These are phyloP conservation scores for Stictocephala bisonia DNA, from an alignment of 2,888 invertebrate species.

Conservation along the genomic window DNA sequence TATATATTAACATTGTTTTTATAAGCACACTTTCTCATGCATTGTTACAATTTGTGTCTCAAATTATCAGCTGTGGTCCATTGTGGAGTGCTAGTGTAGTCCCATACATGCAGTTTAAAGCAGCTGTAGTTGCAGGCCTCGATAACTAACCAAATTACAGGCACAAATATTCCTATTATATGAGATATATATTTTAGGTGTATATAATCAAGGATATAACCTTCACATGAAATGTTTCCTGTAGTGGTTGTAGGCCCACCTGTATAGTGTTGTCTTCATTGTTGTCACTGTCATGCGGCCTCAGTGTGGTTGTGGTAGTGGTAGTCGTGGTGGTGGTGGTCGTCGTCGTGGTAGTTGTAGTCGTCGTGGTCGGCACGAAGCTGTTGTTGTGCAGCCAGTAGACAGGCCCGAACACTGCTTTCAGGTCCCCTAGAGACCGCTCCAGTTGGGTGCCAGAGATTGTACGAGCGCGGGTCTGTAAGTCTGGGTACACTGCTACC, in stretches of 20 bases:
- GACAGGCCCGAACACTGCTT: slow-evolving; percentile 78
- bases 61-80: no score
- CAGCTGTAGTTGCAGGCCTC: no score
- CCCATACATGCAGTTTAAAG: no score
- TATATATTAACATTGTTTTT: no score
- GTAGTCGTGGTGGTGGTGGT: slow-evolving; percentile 64
- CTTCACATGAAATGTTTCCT: background rate
- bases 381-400: slow-evolving; percentile 81
- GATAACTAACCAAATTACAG: no score
- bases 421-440: slow-evolving; percentile 75
- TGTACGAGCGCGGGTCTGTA: slow-evolving; percentile 69
- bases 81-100: no score
- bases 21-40: no score
- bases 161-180: no score
- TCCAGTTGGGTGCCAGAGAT: slow-evolving; percentile 75
- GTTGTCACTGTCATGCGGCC: background rate
- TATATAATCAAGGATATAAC: background rate
- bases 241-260: background rate
- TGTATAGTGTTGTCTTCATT: background rate
- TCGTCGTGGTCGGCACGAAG: slow-evolving; percentile 81
- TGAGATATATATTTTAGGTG: no score
- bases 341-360: slow-evolving; percentile 69
- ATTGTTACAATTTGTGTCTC: no score
- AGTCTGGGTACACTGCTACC: slow-evolving; percentile 75
- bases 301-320: slow-evolving; percentile 64